Base-by-base conservation (phyloP, 2,797 vertebrate genomes). In the Gymnoscopelus braueri region DNA sequence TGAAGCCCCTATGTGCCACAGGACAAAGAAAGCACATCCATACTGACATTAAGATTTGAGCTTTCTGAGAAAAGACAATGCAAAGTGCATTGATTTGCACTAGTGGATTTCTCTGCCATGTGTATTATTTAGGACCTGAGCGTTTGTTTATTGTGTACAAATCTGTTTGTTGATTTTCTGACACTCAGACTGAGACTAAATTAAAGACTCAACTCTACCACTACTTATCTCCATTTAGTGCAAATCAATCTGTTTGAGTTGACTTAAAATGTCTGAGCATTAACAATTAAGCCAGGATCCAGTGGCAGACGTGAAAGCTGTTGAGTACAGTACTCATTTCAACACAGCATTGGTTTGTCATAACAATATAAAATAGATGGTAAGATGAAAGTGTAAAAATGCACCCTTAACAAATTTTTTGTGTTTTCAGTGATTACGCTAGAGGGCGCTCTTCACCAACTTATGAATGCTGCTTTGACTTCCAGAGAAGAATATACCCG, bases 21-120 rank as follows among this genome's bases (percentile, higher is more conserved):
- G 63, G 61, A 71, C 68, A 76, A 71, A n/a, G n/a, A n/a, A 19
- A 63, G 66, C 35, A 52, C 71, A 77, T 80, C 74, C 58, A 77
- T 58, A 62, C 19, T 74, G 75, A 81, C 79, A 74, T n/a, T 54
- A 61, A 80, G 63, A 76, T 81, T 77, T 74, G 55, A 55, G 67
- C 60, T 75, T 44, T 49, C 39, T 56, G 70, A 70, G 13, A 51
- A 29, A 75, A 81, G 49, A 79, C 61, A 73, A 39, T 62, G 50
- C 54, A 59, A 64, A n/a, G 55, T 0, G 15, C 82, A 81, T 78
- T 59, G 74, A 86, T 82, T 51, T 48, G 58, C 32, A n/a, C 24
- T 13, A 65, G 71, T 10, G 35, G 8, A 55, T 72, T 69, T 54
- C n/a, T 59, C 29, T 23, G 50, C 4, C 67, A 47, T 26, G 3